A percentile compares a stretch with the other conserved stretches of the same genome.
Conservation (phyloP, 2,113 vertebrate species). For the Lepisosteus oculatus region DNA sequence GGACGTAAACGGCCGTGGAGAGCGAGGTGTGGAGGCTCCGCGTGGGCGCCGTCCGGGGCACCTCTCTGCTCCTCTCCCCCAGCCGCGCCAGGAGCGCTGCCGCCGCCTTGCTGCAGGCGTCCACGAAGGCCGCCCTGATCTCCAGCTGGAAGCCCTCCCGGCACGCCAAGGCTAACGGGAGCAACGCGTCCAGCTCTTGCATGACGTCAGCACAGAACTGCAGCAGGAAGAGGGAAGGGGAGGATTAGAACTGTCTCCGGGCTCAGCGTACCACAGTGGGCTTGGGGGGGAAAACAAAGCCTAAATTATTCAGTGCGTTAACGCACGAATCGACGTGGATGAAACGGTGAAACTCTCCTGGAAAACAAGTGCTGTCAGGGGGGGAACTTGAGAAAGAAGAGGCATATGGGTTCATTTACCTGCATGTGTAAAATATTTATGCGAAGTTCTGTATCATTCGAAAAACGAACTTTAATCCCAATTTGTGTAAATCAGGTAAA, state of each 20-base stretch:
- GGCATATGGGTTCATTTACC: slow-evolving; percentile 11
- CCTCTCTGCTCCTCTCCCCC: slow-evolving; percentile 71
- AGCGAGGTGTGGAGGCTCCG: slow-evolving; percentile 70
- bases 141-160: slow-evolving; percentile 77
- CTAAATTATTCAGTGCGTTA: background rate
- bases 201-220: slow-evolving; percentile 88
- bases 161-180: slow-evolving; percentile 84
- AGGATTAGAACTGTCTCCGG: slow-evolving; percentile 27
- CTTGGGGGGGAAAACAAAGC: background rate
- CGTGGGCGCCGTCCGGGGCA: slow-evolving; percentile 73
- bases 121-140: slow-evolving; percentile 80
- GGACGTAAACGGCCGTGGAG: slow-evolving; percentile 71
- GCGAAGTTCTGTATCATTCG: background rate
- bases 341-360: background rate
- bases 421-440: background rate
- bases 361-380: background rate
- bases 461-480: background rate
- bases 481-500: slow-evolving; percentile 3
- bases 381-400: too few relatives aligned
- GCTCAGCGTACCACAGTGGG: background rate
- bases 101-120: slow-evolving; percentile 76
- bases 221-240: slow-evolving; percentile 20
- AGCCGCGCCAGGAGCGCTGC: slow-evolving; percentile 74
- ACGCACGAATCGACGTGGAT: background rate
- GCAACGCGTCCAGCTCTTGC: slow-evolving; percentile 80